A percentile compares a stretch with the other conserved stretches of the same genome.
These are phyloP conservation scores for Hydractinia symbiolongicarpus DNA, from an alignment of 30 jellyfish, hydroid and myxozoan genomes.

Conservation along the genomic window DNA sequence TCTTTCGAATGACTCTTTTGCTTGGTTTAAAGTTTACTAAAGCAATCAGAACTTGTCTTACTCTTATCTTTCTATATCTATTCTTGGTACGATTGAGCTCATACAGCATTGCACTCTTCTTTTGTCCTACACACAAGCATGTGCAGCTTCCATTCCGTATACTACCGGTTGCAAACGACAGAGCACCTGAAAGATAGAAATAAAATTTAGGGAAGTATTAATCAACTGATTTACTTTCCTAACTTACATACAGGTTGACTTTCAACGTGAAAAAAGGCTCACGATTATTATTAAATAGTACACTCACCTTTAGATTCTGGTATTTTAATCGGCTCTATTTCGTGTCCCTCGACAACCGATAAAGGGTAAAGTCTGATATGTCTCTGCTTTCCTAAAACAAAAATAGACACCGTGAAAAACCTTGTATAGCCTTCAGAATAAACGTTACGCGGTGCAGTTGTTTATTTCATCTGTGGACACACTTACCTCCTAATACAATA, in stretches of 20 bases:
- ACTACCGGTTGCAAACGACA: conserved; percentile 84
- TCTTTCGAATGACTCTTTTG: background rate
- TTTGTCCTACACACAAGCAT: conserved; percentile 83
- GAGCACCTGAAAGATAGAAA: conserved; percentile 43
- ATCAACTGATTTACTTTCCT: background rate
- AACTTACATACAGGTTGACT: background rate
- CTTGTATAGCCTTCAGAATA: background rate
- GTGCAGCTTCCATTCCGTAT: conserved; percentile 93
- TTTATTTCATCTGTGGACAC: background rate
- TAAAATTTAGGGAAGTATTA: background rate
- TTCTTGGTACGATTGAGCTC: conserved; percentile 85
- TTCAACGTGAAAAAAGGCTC: background rate
- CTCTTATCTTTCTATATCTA: conserved; percentile 77
- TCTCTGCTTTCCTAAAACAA: conserved; percentile 69
- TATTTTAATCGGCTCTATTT: conserved; percentile 70
- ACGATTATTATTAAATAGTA: background rate
- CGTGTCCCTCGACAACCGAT: conserved; percentile 75
- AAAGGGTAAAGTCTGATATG: conserved; percentile 75
- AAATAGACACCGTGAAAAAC: background rate
- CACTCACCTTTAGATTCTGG: conserved; percentile 85
- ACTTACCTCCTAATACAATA: conserved; percentile 80
- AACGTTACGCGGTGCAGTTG: background rate
- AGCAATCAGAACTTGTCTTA: background rate
- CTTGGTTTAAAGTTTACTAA: background rate
- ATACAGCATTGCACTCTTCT: conserved; percentile 58